Evolutionary conservation across 2,113 vertebrate genomes (phyloP).

Genomic region (Mus pahari): DNA sequence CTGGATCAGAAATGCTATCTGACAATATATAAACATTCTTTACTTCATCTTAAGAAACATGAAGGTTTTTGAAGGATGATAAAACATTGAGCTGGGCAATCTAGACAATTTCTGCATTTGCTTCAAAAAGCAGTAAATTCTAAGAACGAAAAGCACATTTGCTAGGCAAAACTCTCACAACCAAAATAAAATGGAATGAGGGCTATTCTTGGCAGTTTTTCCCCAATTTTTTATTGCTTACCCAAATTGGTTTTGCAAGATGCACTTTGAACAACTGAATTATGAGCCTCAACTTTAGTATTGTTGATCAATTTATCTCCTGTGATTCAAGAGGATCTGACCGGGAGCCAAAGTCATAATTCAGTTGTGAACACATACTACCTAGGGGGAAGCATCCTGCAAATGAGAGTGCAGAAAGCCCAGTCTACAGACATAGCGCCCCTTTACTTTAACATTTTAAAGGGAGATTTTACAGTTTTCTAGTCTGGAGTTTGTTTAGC

Average conservation of each 20-base stretch:
- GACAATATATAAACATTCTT: neutral
- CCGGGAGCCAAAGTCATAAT: conserved; percentile 64
- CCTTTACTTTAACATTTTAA: too few relatives aligned
- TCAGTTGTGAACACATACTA: conserved; percentile 66
- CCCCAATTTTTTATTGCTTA: neutral
- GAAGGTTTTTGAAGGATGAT: conserved; percentile 41
- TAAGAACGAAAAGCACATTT: conserved; percentile 51
- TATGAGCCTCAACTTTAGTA: conserved; percentile 62
- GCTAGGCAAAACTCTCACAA: conserved; percentile 44
- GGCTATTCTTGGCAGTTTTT: neutral
- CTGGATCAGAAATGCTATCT: conserved; percentile 12
- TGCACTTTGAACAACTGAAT: conserved; percentile 68
- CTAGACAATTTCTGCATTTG: conserved; percentile 56
- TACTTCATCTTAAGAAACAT: conserved; percentile 2
- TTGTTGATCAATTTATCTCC: conserved; percentile 74
- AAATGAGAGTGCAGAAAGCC: conserved; percentile 46
- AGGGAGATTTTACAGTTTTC: conserved; percentile 4
- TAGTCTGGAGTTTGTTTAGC: neutral
- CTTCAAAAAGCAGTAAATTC: conserved; percentile 60
- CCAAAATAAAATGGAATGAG: conserved; percentile 53
- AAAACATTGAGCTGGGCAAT: conserved; percentile 36
- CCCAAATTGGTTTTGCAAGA: conserved; percentile 68
- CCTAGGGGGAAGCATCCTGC: neutral
- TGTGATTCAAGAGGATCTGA: conserved; percentile 68
- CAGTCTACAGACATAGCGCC: neutral